Base-by-base conservation (phyloP, 2,888 invertebrate genomes). In the Sarcophaga caerulescens region DNA sequence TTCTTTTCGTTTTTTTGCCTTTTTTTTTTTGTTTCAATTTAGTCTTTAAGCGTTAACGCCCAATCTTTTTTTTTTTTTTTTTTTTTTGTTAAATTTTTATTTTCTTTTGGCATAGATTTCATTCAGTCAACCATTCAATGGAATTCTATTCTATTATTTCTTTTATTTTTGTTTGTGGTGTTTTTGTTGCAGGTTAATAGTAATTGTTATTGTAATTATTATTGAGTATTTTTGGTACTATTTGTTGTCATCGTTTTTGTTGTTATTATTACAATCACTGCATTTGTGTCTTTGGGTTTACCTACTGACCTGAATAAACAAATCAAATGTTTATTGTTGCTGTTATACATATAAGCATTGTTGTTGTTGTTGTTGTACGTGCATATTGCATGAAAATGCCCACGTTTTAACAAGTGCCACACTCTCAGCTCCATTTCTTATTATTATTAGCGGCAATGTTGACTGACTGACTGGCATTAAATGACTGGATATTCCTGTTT, bases 401-500 rank as follows among this genome's bases (percentile, higher is more conserved):
- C 69, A 84, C 74, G 63, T 79, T 23, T 79, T 11, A 63, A 59
- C 60, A 79, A 84, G 57, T 79, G 69, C 69, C 59, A 17, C 25
- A 45, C 35, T 17, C 21, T 44, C 25, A 66, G 59, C 59, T 82
- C 81, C 71, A 81, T 75, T 76, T 82, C 8, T 35, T 35, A 35
- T 35, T 35, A 35, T 35, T 35, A 59, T 77, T n/a, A 82, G 71
- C 21, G 14, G n/a, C n/a, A 8, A 2, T 14, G 17, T 5, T n/a
- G 57, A 57, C 5, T n/a, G 57, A 57, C 5, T 57, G 57, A 57
- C 17, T 57, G 14, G 17, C 14, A 57, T n/a, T 35, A 35, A 57
- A 57, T 69, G 17, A 85, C 80, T 86, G 74, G 86, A 75, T 81
- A 86, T 86, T 84, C 86, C 74, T 84, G 86, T 86, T 85, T n/a